phyloP scores from a whole-genome alignment of 2,113 vertebrate species.

The Notiomystis cincta region DNA sequence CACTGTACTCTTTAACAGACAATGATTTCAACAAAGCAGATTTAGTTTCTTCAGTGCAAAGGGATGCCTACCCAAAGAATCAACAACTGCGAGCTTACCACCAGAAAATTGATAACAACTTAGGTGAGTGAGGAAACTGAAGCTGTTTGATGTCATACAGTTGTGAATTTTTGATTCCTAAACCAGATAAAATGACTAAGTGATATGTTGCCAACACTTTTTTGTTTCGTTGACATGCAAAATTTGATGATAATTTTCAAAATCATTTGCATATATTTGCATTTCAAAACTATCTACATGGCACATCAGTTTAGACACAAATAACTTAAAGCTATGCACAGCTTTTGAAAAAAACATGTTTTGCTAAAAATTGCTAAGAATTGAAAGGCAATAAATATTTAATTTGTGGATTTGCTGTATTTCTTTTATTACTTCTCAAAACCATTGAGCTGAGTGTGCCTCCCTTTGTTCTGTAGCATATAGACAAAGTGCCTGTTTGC shows the following conservation, averaged over 20 bases:
- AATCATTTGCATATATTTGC: neutral
- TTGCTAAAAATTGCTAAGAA: neutral
- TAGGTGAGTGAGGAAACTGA: slow-evolving; percentile 76
- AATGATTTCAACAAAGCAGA: neutral
- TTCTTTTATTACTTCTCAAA: neutral
- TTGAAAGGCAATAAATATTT: neutral
- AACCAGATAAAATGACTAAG: neutral
- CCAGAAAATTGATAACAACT: slow-evolving; percentile 87
- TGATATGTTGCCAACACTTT: neutral
- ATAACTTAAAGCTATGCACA: neutral
- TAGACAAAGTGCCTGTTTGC: neutral
- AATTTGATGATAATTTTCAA: neutral
- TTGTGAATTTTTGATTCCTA: neutral
- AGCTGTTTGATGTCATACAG: neutral
- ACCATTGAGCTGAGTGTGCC: neutral
- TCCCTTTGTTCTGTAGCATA: neutral
- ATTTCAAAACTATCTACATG: neutral
- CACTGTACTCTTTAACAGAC: slow-evolving; percentile 34
- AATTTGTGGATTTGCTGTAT: neutral
- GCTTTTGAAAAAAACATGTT: neutral
- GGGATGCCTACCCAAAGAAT: slow-evolving; percentile 78
- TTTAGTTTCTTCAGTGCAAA: slow-evolving; percentile 48
- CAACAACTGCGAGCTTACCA: slow-evolving; percentile 81
- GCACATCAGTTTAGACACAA: neutral
- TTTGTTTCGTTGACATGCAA: neutral